Conservation (phyloP, 2,888 invertebrate species). For the Trimorus sp. region DNA sequence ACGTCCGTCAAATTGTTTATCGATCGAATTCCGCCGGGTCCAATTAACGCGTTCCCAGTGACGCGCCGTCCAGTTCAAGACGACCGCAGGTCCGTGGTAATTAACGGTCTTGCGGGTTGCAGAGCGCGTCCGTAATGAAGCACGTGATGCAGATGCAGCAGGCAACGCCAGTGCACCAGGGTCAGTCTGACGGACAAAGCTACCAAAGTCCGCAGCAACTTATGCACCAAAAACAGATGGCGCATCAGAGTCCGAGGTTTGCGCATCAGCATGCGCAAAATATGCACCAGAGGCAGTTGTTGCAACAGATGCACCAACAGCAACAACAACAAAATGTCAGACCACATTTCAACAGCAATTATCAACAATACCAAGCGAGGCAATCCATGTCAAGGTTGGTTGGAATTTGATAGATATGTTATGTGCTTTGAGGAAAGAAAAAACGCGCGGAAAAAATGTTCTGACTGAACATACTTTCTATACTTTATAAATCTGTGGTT, state of each 20-base stretch:
- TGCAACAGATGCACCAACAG: constrained; percentile 81
- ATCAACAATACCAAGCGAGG: constrained; percentile 77
- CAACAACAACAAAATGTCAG: constrained; percentile 72
- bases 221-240: constrained; percentile 76
- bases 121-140: constrained; percentile 71
- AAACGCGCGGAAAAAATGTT: too few species aligned
- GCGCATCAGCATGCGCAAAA: constrained; percentile 79
- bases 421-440: too few species aligned
- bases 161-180: constrained; percentile 58
- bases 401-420: too few species aligned
- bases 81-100: too few species aligned
- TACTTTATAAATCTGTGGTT: too few species aligned
- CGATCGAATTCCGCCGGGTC: too few species aligned
- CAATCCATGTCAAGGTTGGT: constrained; percentile 74
- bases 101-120: constrained; percentile 9
- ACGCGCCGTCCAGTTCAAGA: too few species aligned
- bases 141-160: constrained; percentile 75
- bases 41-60: too few species aligned
- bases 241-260: constrained; percentile 76
- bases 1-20: too few species aligned
- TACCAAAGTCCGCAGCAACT: constrained; percentile 77
- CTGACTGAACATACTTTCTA: too few species aligned
- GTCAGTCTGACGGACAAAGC: constrained; percentile 67
- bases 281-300: constrained; percentile 78
- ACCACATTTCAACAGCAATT: constrained; percentile 79